phyloP scores from a whole-genome alignment of 2,888 invertebrate genomes.

The Habrosyne pyritoides region DNA sequence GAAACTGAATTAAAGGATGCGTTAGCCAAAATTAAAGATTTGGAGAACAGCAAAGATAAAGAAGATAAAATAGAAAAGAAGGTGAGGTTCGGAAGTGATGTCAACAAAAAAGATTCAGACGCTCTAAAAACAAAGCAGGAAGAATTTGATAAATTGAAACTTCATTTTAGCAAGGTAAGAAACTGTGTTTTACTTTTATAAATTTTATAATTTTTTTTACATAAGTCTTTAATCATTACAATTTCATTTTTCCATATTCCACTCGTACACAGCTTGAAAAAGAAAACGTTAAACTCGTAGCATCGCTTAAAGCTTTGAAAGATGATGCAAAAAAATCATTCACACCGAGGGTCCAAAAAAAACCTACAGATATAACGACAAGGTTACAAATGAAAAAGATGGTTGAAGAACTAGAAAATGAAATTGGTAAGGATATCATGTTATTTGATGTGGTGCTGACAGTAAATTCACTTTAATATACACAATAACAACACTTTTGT shows the following conservation, averaged over 20 bases:
- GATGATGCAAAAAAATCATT: slow-evolving; percentile 86
- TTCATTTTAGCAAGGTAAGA: slow-evolving; percentile 75
- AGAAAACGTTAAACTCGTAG: slow-evolving; percentile 86
- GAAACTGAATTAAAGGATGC: slow-evolving; percentile 86
- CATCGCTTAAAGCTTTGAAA: slow-evolving; percentile 86
- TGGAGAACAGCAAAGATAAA: slow-evolving; percentile 70
- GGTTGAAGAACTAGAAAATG: slow-evolving; percentile 94
- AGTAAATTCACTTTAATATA: not conserved
- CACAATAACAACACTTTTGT: not conserved
- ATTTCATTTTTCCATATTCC: slow-evolving; percentile 10
- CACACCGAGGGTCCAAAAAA: slow-evolving; percentile 88
- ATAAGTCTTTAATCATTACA: slow-evolving; percentile 5
- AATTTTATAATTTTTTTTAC: slow-evolving; percentile 3
- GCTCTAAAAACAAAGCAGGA: slow-evolving; percentile 72
- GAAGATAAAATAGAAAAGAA: slow-evolving; percentile 81
- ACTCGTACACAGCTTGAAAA: slow-evolving; percentile 77
- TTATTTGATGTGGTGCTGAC: not conserved
- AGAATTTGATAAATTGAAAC: slow-evolving; percentile 82
- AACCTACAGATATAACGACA: slow-evolving; percentile 88
- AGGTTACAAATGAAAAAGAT: slow-evolving; percentile 91
- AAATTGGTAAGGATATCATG: slow-evolving; percentile 85
- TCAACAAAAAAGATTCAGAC: slow-evolving; percentile 72
- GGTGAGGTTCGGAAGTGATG: slow-evolving; percentile 71
- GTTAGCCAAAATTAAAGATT: slow-evolving; percentile 81
- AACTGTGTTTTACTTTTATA: no score